phyloP scores from a whole-genome alignment of 1,140 invertebrate species.

The Zaprionus ornatus region DNA sequence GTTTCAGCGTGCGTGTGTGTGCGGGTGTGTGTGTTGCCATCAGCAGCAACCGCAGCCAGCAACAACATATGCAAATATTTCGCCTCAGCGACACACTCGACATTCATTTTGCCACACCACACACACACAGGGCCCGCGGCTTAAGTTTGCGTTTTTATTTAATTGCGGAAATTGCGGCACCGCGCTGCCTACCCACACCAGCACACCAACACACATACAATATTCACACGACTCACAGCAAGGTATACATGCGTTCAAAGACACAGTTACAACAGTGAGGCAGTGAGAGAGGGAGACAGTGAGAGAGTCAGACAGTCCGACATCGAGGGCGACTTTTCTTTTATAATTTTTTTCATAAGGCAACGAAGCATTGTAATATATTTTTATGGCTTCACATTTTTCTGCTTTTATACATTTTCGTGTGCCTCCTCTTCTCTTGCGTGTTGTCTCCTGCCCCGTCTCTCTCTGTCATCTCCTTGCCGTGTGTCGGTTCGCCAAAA shows the following conservation, averaged over 20 bases:
- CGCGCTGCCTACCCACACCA: slow-evolving; percentile 47
- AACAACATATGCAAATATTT: slow-evolving; percentile 75
- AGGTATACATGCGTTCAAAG: background rate
- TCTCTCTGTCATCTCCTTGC: background rate
- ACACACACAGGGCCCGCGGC: slow-evolving; percentile 45
- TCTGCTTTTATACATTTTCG: slow-evolving; percentile 64
- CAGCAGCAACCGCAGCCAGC: slow-evolving; percentile 39
- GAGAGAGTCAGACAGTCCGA: slow-evolving; percentile 42
- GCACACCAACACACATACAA: slow-evolving; percentile 4
- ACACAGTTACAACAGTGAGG: background rate
- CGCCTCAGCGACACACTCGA: slow-evolving; percentile 69
- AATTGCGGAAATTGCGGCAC: slow-evolving; percentile 81
- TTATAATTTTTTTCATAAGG: slow-evolving; percentile 81
- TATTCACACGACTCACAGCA: background rate
- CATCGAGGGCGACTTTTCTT: slow-evolving; percentile 46
- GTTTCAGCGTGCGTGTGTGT: slow-evolving; percentile 23
- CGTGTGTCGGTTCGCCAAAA: slow-evolving; percentile 15
- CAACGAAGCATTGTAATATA: slow-evolving; percentile 79
- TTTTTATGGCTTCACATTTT: slow-evolving; percentile 79
- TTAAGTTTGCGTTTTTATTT: slow-evolving; percentile 83
- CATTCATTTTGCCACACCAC: slow-evolving; percentile 55
- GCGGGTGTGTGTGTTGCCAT: slow-evolving; percentile 44
- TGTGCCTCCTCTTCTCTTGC: slow-evolving; percentile 25
- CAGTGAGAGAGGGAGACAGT: slow-evolving; percentile 12
- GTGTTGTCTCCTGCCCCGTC: background rate